Evolutionary conservation across 2,797 vertebrate genomes (phyloP).

Genomic region (Sebastes vulpes): DNA sequence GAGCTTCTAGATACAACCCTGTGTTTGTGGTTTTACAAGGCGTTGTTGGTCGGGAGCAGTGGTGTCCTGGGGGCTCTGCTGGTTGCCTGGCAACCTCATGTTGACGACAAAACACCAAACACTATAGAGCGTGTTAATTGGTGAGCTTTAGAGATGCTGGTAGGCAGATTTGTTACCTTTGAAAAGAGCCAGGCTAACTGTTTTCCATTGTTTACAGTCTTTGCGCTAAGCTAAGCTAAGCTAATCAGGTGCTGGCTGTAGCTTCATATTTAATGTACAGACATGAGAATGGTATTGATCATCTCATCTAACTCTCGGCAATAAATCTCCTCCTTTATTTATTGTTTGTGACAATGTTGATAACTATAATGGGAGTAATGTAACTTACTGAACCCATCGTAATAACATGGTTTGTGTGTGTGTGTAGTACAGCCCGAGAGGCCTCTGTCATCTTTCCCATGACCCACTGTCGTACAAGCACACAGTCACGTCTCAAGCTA

Average conservation of each 20-base stretch:
- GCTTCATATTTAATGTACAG: background rate
- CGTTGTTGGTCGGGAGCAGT: background rate
- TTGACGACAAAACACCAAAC: background rate
- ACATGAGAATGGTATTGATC: background rate
- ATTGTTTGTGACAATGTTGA: background rate
- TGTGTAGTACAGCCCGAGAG: conserved; percentile 35
- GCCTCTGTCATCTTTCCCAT: conserved; percentile 76
- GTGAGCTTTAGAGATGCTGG: background rate
- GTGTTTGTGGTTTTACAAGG: background rate
- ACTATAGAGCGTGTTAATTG: background rate
- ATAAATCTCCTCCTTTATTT: background rate
- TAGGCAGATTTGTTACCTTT: background rate
- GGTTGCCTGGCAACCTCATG: background rate
- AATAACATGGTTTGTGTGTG: background rate
- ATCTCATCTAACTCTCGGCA: background rate
- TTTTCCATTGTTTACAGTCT: background rate
- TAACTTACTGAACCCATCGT: background rate
- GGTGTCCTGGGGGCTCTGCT: background rate
- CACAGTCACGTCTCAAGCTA: conserved; percentile 55
- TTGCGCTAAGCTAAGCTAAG: background rate
- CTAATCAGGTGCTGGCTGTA: background rate
- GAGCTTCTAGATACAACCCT: no score
- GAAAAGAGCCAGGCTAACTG: background rate
- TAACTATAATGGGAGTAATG: conserved; percentile 8
- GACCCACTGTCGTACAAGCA: conserved; percentile 63